Evolutionary conservation across 2,797 vertebrate genomes (phyloP).

Genomic region (Phrynocephalus guinanensis): DNA sequence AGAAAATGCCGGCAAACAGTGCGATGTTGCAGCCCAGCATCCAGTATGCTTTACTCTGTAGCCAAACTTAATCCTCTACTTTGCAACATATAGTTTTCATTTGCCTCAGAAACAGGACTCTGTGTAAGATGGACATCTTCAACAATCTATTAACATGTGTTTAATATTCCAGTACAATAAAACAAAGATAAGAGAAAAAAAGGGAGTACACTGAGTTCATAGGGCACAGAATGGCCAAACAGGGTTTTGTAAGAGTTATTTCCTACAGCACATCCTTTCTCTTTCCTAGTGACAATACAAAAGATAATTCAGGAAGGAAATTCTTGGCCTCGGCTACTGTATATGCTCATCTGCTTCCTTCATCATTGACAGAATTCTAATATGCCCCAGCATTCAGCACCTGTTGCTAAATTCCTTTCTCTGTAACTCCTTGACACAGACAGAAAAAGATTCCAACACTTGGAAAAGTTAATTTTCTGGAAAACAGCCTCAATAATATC

Average conservation of each 20-base stretch:
- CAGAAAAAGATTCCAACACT: not conserved
- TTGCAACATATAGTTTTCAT: conserved; percentile 13
- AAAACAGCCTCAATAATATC: not conserved
- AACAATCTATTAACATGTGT: not conserved
- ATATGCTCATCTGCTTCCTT: conserved; percentile 1
- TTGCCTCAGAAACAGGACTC: conserved; percentile 23
- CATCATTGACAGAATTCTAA: conserved; percentile 25
- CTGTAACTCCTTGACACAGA: not conserved
- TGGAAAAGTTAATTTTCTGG: not conserved
- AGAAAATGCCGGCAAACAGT: conserved; percentile 4
- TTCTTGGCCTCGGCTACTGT: conserved; percentile 5
- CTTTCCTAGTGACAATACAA: conserved; percentile 7
- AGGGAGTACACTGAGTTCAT: not conserved
- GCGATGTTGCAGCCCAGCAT: conserved; percentile 7
- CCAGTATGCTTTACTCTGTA: conserved; percentile 41
- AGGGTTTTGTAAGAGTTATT: not conserved
- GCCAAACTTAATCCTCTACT: not conserved
- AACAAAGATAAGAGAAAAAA: not conserved
- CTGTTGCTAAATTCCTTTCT: not conserved
- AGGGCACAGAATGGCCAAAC: not conserved
- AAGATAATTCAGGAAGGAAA: conserved; percentile 31
- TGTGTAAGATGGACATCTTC: not conserved
- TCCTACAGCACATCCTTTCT: conserved; percentile 2
- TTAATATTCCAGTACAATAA: not conserved
- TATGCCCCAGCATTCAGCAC: conserved; percentile 17